Percentiles rank a stretch among this genome's conserved stretches.
phyloP scores from a whole-genome alignment of 2,113 vertebrate species.

The Gymnogyps californianus region DNA sequence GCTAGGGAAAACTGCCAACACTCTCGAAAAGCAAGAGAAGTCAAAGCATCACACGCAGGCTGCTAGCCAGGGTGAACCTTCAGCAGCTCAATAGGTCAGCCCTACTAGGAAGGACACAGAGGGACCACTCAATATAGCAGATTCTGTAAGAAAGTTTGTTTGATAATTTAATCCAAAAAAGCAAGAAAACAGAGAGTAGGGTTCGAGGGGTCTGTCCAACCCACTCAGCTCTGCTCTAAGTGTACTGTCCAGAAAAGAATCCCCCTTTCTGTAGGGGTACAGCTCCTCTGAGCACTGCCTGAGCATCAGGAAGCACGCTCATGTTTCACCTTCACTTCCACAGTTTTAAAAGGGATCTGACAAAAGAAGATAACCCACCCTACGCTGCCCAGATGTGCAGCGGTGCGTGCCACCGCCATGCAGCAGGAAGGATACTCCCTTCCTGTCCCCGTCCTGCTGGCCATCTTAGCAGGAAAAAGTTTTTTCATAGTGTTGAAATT shows the following conservation, averaged over 20 bases:
- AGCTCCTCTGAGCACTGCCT: background rate
- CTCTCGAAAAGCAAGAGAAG: background rate
- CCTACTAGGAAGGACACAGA: background rate
- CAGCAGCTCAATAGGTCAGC: background rate
- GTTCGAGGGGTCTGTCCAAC: background rate
- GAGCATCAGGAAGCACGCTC: background rate
- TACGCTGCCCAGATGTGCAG: background rate
- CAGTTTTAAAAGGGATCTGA: background rate
- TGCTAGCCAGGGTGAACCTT: background rate
- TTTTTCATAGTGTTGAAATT: background rate
- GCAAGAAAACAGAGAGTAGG: background rate
- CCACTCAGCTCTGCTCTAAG: background rate
- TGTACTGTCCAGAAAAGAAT: background rate
- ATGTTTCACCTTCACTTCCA: background rate
- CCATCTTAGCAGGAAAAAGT: slow-evolving; percentile 15
- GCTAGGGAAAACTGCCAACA: background rate
- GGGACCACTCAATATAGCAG: background rate
- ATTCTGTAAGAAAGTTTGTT: background rate
- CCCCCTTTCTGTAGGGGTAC: background rate
- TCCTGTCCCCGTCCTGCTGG: background rate
- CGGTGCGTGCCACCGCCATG: rapidly evolving
- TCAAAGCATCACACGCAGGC: rapidly evolving
- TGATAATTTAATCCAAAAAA: background rate
- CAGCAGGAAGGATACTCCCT: slow-evolving; percentile 40
- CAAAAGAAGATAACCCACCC: background rate